Percentiles rank a stretch among this genome's conserved stretches.
Evolutionary conservation across 2,797 vertebrate genomes (phyloP).

Genomic region (Galaxias olidus): DNA sequence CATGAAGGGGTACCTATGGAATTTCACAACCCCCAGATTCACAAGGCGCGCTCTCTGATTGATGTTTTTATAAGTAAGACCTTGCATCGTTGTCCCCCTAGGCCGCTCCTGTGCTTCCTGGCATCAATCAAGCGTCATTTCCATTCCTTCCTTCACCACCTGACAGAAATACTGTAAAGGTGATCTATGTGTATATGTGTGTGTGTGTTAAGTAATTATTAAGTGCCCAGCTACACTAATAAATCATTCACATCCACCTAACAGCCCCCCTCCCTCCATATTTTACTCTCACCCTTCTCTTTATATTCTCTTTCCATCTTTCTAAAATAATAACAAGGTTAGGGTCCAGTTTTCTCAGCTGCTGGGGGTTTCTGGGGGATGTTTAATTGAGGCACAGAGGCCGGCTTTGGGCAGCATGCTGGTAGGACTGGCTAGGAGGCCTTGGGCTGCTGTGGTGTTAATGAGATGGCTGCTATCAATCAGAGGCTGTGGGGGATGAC

Average conservation of each 20-base stretch:
- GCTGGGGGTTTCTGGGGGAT: constrained; percentile 39
- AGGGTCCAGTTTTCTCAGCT: background rate
- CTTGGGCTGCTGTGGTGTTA: constrained; percentile 56
- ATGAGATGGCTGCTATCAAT: constrained; percentile 72
- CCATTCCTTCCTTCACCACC: constrained; percentile 68
- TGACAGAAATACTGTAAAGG: constrained; percentile 82
- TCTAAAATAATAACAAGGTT: constrained; percentile 40
- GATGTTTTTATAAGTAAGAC: constrained; percentile 83
- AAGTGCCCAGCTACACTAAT: constrained; percentile 74
- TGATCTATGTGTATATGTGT: constrained; percentile 68
- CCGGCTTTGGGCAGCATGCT: constrained; percentile 13
- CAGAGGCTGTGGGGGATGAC: constrained; percentile 52
- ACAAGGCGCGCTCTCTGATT: constrained; percentile 69
- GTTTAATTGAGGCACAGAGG: constrained; percentile 38
- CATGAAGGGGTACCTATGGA: constrained; percentile 35
- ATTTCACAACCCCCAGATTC: constrained; percentile 61
- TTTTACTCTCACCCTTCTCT: constrained; percentile 30
- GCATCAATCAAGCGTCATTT: constrained; percentile 83
- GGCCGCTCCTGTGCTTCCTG: constrained; percentile 69
- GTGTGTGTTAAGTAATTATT: constrained; percentile 82
- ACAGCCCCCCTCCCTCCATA: constrained; percentile 4
- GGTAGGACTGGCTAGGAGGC: constrained; percentile 36
- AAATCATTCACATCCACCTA: constrained; percentile 70
- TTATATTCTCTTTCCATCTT: constrained; percentile 30
- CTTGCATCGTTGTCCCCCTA: constrained; percentile 70